These are phyloP conservation scores for Rhynchopsitta pachyrhyncha DNA, from an alignment of 2,113 vertebrate genomes.

Conservation along the genomic window DNA sequence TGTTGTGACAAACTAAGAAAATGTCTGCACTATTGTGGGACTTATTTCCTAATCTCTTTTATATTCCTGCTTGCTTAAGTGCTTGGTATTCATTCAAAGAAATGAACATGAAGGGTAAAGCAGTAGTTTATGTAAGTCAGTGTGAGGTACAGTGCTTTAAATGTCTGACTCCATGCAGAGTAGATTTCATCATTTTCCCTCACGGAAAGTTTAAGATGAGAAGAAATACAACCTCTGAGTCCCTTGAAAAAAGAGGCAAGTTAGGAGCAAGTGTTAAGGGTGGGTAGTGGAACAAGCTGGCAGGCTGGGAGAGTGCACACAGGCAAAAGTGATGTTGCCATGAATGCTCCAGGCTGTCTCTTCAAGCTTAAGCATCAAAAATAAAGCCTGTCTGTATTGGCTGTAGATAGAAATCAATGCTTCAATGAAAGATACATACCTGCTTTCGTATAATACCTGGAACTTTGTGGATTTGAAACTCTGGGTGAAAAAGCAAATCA, in stretches of 20 bases:
- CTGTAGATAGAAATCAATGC: background rate
- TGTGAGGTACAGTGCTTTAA: background rate
- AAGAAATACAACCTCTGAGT: background rate
- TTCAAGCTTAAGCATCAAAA: background rate
- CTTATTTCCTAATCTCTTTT: background rate
- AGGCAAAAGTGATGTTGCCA: background rate
- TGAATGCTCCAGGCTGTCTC: background rate
- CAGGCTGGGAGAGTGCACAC: background rate
- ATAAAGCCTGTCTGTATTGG: background rate
- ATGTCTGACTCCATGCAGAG: background rate
- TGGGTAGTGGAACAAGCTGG: background rate
- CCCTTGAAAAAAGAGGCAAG: background rate
- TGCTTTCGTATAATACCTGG: background rate
- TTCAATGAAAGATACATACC: background rate
- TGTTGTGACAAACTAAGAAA: background rate
- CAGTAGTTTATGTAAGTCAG: accelerated
- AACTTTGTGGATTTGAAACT: background rate
- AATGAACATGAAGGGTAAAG: background rate
- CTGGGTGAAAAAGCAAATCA: background rate
- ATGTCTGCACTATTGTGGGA: background rate
- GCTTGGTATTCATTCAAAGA: background rate
- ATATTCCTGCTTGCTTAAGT: background rate
- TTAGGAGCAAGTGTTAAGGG: background rate
- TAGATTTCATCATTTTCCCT: background rate
- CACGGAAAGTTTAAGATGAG: background rate